Conservation (phyloP, 2,797 vertebrate genomes). For the Sciurus carolinensis region DNA sequence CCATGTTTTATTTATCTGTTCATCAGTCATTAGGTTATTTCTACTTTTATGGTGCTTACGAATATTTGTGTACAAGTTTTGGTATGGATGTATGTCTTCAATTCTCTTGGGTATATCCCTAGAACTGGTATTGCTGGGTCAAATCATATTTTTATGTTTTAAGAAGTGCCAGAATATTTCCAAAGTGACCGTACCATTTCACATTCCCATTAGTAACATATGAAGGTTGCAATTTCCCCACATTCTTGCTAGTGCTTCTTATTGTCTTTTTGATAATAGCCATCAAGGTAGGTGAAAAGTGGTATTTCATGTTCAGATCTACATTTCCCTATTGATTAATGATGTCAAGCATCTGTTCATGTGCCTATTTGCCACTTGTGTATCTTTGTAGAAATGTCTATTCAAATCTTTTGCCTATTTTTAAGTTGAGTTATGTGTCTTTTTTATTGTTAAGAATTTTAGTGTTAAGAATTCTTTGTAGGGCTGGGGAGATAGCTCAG, state of each 20-base stretch:
- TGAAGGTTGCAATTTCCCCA: not conserved
- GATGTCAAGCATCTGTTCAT: not conserved
- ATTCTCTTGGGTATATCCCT: not conserved
- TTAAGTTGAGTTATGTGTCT: no score
- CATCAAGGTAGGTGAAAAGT: not conserved
- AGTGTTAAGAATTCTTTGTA: no score
- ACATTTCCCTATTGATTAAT: not conserved
- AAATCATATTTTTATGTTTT: not conserved
- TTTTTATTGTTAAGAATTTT: no score
- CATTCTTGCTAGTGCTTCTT: not conserved
- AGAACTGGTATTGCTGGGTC: not conserved
- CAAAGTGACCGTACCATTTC: not conserved
- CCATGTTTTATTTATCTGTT: not conserved
- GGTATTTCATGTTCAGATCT: not conserved
- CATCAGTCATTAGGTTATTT: not conserved
- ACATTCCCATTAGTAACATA: not conserved
- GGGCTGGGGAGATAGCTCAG: no score
- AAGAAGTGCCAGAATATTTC: not conserved
- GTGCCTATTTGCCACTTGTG: not conserved
- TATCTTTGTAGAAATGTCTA: not conserved
- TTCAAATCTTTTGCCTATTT: not conserved
- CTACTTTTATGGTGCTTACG: not conserved
- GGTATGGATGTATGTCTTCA: not conserved
- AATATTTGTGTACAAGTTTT: not conserved
- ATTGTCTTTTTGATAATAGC: not conserved